Percentiles rank a stretch among this genome's conserved stretches.
Conservation (phyloP, 2,113 vertebrate species). For the Notarius quadriscutis region DNA sequence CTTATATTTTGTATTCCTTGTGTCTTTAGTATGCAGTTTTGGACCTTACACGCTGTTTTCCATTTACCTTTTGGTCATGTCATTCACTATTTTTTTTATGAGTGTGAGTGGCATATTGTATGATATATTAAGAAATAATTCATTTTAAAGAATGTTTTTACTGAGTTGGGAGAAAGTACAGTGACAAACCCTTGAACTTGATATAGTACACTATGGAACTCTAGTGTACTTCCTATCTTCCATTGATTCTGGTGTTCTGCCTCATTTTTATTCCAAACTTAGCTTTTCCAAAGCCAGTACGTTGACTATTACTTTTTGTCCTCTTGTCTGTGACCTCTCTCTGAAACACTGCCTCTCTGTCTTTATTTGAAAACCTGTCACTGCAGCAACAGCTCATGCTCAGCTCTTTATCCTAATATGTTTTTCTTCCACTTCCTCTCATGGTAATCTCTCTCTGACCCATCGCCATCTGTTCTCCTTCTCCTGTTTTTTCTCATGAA, state of each 20-base stretch:
- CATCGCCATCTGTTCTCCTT: conserved; percentile 27
- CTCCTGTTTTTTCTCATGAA: conserved; percentile 9
- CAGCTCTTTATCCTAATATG: background rate
- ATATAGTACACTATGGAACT: background rate
- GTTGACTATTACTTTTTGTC: background rate
- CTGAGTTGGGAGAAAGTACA: conserved; percentile 64
- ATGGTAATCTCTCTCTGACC: conserved; percentile 35
- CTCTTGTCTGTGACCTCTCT: conserved; percentile 4
- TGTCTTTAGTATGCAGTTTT: background rate
- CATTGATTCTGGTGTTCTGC: background rate
- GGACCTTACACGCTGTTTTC: background rate
- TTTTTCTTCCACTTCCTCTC: conserved; percentile 29
- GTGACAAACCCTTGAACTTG: conserved; percentile 58
- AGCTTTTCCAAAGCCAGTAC: conserved; percentile 8
- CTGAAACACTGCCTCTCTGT: background rate
- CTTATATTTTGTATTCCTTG: background rate
- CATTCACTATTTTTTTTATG: conserved; percentile 45
- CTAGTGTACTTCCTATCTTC: background rate
- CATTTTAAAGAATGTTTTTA: conserved; percentile 46
- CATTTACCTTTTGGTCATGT: background rate
- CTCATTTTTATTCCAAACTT: background rate
- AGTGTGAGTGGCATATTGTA: conserved; percentile 54
- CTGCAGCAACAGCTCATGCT: conserved; percentile 1
- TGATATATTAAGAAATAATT: background rate
- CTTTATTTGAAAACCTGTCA: background rate